These are phyloP conservation scores for Epistrophe eligans DNA, from an alignment of 2,888 invertebrate species.

Conservation along the genomic window DNA sequence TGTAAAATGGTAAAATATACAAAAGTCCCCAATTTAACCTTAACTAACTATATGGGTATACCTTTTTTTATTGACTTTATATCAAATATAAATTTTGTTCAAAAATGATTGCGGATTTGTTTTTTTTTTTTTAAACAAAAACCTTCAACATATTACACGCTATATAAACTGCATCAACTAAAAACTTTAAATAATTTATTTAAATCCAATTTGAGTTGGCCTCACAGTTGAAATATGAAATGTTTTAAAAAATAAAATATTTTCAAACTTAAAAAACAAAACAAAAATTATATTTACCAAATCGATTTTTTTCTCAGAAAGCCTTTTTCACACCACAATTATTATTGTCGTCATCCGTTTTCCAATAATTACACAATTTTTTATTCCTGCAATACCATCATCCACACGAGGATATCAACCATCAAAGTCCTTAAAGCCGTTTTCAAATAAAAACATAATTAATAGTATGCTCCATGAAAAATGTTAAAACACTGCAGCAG, in stretches of 20 bases:
- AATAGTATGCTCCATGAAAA: conserved; percentile 70
- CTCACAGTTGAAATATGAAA: neutral
- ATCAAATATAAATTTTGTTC: neutral
- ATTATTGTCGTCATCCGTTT: conserved; percentile 66
- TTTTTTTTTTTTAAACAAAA: too few species aligned
- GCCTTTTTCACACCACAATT: conserved; percentile 51
- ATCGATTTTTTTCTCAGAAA: conserved; percentile 25
- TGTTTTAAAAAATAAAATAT: too few species aligned
- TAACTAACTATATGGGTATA: too few species aligned
- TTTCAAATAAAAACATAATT: conserved; percentile 70
- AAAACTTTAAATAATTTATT: conserved; percentile 3
- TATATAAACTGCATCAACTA: neutral
- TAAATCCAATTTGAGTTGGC: neutral
- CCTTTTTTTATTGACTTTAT: too few species aligned
- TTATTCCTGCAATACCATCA: conserved; percentile 43
- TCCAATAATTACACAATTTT: conserved; percentile 65
- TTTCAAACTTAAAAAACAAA: neutral
- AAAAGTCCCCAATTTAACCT: too few species aligned
- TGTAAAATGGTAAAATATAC: too few species aligned
- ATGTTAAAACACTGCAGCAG: conserved; percentile 54
- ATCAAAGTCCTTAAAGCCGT: conserved; percentile 63
- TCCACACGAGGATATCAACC: conserved; percentile 12
- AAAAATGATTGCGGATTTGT: too few species aligned
- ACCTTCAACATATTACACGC: too few species aligned
- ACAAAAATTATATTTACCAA: neutral